A percentile compares a stretch with the other conserved stretches of the same genome.
These are phyloP conservation scores for Eupithecia inturbata DNA, from an alignment of 2,888 invertebrate species.

Conservation along the genomic window DNA sequence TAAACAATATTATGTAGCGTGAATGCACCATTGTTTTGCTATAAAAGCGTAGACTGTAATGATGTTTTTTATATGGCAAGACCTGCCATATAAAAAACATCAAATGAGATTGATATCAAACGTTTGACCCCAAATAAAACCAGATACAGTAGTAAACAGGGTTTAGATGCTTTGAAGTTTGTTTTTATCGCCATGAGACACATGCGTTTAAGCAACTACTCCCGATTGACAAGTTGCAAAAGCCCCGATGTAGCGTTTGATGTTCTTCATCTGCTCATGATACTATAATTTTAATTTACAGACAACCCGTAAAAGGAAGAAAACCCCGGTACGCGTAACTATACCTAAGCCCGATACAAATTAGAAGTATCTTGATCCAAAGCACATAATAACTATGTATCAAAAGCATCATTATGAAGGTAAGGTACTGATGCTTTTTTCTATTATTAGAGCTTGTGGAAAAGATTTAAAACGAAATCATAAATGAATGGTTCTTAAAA, in stretches of 20 bases:
- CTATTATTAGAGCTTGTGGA: background rate
- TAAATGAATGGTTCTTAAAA: background rate
- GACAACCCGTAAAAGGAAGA: slow-evolving; percentile 15
- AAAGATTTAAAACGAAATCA: background rate
- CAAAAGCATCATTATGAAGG: background rate
- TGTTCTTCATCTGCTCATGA: slow-evolving; percentile 41
- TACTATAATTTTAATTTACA: slow-evolving; percentile 34
- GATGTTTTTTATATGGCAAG: too few relatives aligned
- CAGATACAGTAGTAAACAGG: slow-evolving; percentile 66
- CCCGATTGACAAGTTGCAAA: slow-evolving; percentile 61
- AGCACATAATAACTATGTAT: background rate
- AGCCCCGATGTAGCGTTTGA: slow-evolving; percentile 46
- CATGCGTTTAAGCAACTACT: slow-evolving; percentile 52
- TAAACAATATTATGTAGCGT: background rate
- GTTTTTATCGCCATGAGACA: slow-evolving; percentile 58
- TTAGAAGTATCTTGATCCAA: background rate
- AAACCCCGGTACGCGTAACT: background rate
- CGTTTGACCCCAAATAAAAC: slow-evolving; percentile 72
- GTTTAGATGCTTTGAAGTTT: slow-evolving; percentile 67
- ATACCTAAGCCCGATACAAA: background rate
- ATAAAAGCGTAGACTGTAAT: background rate
- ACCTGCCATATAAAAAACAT: slow-evolving; percentile 67
- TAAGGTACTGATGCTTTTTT: background rate
- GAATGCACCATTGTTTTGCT: background rate
- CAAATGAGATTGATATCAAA: slow-evolving; percentile 71